Conservation (phyloP, 2,888 invertebrate species). For the Gymnosoma rotundatum region DNA sequence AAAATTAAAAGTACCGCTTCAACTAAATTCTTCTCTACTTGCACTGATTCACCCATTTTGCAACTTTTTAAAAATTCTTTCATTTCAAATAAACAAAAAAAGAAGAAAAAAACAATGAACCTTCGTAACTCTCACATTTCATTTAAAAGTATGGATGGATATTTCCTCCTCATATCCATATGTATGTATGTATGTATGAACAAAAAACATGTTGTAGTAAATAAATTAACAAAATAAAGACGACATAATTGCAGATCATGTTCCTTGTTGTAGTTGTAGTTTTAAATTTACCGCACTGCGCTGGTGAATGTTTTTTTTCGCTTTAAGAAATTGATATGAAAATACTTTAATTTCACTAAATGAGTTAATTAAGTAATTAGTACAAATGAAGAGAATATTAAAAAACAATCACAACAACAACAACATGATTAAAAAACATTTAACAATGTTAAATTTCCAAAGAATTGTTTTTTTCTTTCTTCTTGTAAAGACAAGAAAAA, state of each 20-base stretch:
- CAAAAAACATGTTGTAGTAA: constrained; percentile 33
- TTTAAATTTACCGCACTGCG: background rate
- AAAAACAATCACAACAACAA: constrained; percentile 24
- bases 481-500: constrained; percentile 32
- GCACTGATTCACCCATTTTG: background rate
- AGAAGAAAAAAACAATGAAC: constrained; percentile 48
- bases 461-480: constrained; percentile 25
- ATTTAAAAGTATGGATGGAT: constrained; percentile 50
- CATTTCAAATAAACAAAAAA: constrained; percentile 14
- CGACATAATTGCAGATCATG: constrained; percentile 59
- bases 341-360: constrained; percentile 63
- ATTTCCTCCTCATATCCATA: background rate
- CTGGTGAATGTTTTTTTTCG: background rate
- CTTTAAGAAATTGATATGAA: constrained; percentile 67
- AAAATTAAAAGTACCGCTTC: background rate
- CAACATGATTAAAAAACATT: constrained; percentile 51
- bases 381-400: constrained; percentile 52
- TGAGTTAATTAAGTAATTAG: constrained; percentile 79
- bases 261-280: constrained; percentile 14
- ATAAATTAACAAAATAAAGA: constrained; percentile 59
- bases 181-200: background rate
- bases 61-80: constrained; percentile 4
- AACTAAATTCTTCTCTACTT: background rate
- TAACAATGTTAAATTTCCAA: constrained; percentile 44
- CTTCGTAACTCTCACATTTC: constrained; percentile 69